Conservation (phyloP, 2,888 invertebrate genomes). For the Nemapogon koenigi region DNA sequence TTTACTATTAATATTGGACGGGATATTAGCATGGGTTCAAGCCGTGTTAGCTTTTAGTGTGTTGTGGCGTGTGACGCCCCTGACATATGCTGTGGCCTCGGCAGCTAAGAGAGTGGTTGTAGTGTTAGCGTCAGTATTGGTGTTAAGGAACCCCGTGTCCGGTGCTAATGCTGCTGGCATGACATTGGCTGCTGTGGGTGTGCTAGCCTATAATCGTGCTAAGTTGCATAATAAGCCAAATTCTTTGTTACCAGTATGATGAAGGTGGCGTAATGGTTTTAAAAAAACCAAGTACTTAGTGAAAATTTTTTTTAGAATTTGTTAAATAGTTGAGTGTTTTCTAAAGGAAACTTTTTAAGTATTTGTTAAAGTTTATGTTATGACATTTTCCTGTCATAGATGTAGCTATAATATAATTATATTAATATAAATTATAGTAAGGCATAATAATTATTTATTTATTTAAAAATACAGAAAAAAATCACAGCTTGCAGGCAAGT, state of each 20-base stretch:
- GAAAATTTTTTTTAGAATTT: neutral
- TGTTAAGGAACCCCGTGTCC: constrained; percentile 92
- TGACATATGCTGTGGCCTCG: constrained; percentile 95
- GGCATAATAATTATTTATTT: too few species aligned
- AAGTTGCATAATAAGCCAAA: constrained; percentile 20
- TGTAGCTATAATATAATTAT: too few species aligned
- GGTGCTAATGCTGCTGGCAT: constrained; percentile 87
- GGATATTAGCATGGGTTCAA: constrained; percentile 91
- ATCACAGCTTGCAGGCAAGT: too few species aligned
- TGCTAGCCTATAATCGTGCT: constrained; percentile 82
- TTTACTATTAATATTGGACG: constrained; percentile 66
- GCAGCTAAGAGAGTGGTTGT: constrained; percentile 93
- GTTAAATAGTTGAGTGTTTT: too few species aligned
- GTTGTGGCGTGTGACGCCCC: constrained; percentile 87
- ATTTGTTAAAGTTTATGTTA: too few species aligned
- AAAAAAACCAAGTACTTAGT: too few species aligned
- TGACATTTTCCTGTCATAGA: too few species aligned
- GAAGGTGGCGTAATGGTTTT: too few species aligned
- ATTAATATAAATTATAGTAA: too few species aligned
- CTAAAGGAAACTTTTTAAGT: too few species aligned
- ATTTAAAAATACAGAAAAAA: too few species aligned
- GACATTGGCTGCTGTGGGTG: constrained; percentile 88
- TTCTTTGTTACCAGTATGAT: constrained; percentile 34
- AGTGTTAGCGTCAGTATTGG: constrained; percentile 84
- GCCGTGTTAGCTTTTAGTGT: constrained; percentile 95